Evolutionary conservation across 2,888 invertebrate genomes (phyloP).

Genomic region (Syrphus vitripennis): DNA sequence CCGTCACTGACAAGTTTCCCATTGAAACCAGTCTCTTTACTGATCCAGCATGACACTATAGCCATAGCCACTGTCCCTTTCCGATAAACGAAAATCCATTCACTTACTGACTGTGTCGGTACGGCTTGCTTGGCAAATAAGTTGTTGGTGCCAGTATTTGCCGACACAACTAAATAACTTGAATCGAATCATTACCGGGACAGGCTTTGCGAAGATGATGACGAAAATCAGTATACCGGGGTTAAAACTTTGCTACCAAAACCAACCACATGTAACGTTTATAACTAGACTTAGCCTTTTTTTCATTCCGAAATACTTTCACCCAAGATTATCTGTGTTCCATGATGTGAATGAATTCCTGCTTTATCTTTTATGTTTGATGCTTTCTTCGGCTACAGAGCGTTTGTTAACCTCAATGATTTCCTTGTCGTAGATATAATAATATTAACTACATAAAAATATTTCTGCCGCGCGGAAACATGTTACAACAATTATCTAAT

Average conservation of each 20-base stretch:
- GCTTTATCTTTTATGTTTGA: conserved; percentile 16
- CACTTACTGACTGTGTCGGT: background rate
- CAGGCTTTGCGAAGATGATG: conserved; percentile 14
- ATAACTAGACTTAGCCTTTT: conserved; percentile 32
- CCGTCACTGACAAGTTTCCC: conserved; percentile 16
- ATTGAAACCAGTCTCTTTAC: conserved; percentile 47
- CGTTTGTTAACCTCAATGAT: conserved; percentile 56
- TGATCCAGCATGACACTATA: background rate
- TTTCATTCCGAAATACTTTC: conserved; percentile 50
- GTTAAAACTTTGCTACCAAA: conserved; percentile 21
- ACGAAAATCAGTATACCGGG: conserved; percentile 37
- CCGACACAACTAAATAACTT: conserved; percentile 46
- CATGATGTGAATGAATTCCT: conserved; percentile 50
- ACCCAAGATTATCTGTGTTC: conserved; percentile 38
- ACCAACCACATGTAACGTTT: conserved; percentile 49
- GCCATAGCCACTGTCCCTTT: background rate
- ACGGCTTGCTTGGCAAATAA: background rate
- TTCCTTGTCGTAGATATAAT: conserved; percentile 10
- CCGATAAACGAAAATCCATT: conserved; percentile 21
- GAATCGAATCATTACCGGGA: conserved; percentile 36
- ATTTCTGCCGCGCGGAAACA: conserved; percentile 18
- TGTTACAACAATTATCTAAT: conserved; percentile 38
- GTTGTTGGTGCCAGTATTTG: conserved; percentile 26
- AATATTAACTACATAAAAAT: background rate
- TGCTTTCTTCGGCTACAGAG: conserved; percentile 28